Evolutionary conservation across 30 jellyfish, hydroid and myxozoan species (phyloP), one percentile per base, ranked within the genome.

Genomic region (Aurelia sp.): DNA sequence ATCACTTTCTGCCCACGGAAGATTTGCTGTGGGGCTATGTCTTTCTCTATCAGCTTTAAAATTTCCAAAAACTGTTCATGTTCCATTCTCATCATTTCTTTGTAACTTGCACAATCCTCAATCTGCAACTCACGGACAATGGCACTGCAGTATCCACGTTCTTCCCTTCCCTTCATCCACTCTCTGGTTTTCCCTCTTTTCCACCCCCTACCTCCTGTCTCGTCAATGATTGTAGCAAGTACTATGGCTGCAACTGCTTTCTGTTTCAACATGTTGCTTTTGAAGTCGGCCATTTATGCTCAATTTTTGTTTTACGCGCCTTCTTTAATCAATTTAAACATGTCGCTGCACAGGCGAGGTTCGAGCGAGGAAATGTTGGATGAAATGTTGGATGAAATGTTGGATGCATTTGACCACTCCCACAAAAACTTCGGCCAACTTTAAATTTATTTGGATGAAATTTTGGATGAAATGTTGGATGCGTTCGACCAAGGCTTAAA

Each of bases 41-140:
- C 48, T 27, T 58, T 76, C 38, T 76, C 88, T 52, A 58, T 53
- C 27, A 76, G 9, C 16, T 58, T 55, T 20, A 76, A 58, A 10
- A 58, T 53, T 48, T 55, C 61, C 30, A 58, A 16, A 58, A 76
- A 76, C 20, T 76, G 63, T 52, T 22, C 80, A 27, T 76, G 88
- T 27, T 53, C 58, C 88, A 58, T 76, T 76, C 90, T 35, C 90
- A 80, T 80, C 90, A 80, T 80, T 65, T 80, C 90, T 44, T 64
- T 80, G 85, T 61, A 80, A 40, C 90, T 50, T 11, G 72, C 83
- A 53, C 33, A 27, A 2, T 27, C 33, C 33, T 27, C 33, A 27
- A 27, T 27, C 33, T 27, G 33, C 33, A 27, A 44, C 82, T 80
- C 90, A 16, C 83, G 61, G 27, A 63, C 90, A 33, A 80, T 62